Evolutionary conservation across 2,888 invertebrate genomes (phyloP).

Genomic region (Hermaeophaga mercurialis): DNA sequence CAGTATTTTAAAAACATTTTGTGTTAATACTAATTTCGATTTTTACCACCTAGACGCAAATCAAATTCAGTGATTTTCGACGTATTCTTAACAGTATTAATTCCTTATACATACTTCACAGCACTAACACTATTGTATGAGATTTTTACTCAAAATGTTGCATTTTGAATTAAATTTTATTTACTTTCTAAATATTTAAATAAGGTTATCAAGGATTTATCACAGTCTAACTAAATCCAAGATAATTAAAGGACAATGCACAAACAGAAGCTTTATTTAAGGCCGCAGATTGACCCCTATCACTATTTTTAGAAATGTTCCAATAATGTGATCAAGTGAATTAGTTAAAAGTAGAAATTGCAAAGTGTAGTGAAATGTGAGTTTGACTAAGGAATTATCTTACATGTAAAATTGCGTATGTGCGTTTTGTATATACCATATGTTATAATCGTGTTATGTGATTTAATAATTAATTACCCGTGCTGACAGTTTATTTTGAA

Average conservation of each 20-base stretch:
- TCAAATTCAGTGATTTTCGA: conserved; percentile 18
- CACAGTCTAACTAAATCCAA: conserved; percentile 31
- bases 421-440: too few relatives aligned
- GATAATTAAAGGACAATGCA: conserved; percentile 29
- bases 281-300: conserved; percentile 9
- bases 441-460: too few relatives aligned
- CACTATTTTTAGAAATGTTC: neutral
- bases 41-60: conserved; percentile 12
- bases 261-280: conserved; percentile 17
- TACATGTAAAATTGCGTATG: too few relatives aligned
- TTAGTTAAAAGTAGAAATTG: neutral
- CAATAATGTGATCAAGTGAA: neutral
- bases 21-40: conserved; percentile 18
- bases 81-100: neutral
- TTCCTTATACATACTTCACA: conserved; percentile 5
- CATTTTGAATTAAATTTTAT: conserved; percentile 30
- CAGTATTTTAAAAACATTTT: conserved; percentile 47
- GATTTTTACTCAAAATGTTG: conserved; percentile 29
- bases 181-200: conserved; percentile 36
- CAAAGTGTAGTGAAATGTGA: conserved; percentile 2
- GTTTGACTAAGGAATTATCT: neutral
- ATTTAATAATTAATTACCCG: too few relatives aligned
- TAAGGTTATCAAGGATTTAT: conserved; percentile 40
- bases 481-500: too few relatives aligned
- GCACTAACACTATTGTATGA: conserved; percentile 11